Conservation (phyloP, 1,140 invertebrate species). For the Drosophila sturtevanti region DNA sequence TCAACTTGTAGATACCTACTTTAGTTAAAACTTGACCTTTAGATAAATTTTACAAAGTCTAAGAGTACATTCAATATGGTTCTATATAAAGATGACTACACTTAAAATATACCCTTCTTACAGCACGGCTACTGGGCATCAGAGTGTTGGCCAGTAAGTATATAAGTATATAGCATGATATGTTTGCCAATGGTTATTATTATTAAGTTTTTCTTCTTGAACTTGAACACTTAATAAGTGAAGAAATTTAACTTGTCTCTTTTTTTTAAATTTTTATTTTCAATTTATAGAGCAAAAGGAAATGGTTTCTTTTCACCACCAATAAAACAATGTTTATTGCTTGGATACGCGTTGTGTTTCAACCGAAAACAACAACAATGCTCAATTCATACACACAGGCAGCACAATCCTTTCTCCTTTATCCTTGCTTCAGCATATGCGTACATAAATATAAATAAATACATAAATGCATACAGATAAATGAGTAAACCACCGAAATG, state of each 20-base stretch:
- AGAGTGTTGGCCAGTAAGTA: conserved; percentile 18
- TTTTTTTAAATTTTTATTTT: background rate
- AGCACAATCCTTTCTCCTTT: conserved; percentile 19
- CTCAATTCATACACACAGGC: conserved; percentile 66
- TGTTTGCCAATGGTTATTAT: background rate
- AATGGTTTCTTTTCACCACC: background rate
- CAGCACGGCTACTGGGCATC: no score
- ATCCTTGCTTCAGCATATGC: conserved; percentile 1
- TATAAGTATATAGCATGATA: conserved; percentile 16
- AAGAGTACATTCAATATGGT: no score
- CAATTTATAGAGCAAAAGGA: background rate
- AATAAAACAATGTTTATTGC: conserved; percentile 58
- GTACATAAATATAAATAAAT: conserved; percentile 65
- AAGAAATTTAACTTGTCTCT: background rate
- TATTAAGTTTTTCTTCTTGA: background rate
- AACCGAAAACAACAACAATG: conserved; percentile 36
- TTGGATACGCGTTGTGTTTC: conserved; percentile 46
- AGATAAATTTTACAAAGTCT: no score
- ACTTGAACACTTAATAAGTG: background rate
- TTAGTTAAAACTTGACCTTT: no score
- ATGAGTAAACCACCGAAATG: conserved; percentile 53
- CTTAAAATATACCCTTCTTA: no score
- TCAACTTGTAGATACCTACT: background rate
- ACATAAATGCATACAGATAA: conserved; percentile 46
- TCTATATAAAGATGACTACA: no score